Conservation (phyloP, 2,113 vertebrate species). For the Catharus minimus region DNA sequence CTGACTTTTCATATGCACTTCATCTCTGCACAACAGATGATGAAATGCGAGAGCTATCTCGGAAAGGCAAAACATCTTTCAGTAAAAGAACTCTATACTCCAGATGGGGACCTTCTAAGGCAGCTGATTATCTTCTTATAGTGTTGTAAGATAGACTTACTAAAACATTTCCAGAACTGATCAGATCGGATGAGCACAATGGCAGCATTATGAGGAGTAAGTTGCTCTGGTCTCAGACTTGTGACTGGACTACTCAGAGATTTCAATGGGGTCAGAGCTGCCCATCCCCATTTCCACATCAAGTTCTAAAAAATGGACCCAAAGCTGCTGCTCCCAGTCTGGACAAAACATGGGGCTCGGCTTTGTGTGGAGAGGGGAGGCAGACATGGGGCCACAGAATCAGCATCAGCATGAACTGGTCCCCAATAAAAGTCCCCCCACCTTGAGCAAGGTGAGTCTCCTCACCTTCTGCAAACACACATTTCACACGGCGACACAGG, state of each 20-base stretch:
- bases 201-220: conserved; percentile 74
- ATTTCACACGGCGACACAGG: neutral
- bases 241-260: conserved; percentile 46
- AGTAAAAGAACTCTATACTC: conserved; percentile 83
- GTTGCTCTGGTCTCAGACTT: conserved; percentile 53
- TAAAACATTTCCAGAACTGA: conserved; percentile 80
- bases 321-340: neutral
- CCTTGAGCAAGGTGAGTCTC: neutral
- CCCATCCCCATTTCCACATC: conserved; percentile 42
- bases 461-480: neutral
- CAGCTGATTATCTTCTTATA: conserved; percentile 84
- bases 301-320: neutral
- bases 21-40: conserved; percentile 93
- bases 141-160: conserved; percentile 82
- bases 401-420: neutral
- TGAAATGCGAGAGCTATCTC: conserved; percentile 92
- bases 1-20: conserved; percentile 91
- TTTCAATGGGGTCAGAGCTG: conserved; percentile 55
- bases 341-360: accelerated
- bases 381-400: neutral
- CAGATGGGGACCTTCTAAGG: conserved; percentile 94
- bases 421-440: neutral
- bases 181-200: conserved; percentile 75
- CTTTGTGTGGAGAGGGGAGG: neutral
- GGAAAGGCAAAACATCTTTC: conserved; percentile 84